Evolutionary conservation across 2,888 invertebrate genomes (phyloP).

Genomic region (Eristalis arbustorum): DNA sequence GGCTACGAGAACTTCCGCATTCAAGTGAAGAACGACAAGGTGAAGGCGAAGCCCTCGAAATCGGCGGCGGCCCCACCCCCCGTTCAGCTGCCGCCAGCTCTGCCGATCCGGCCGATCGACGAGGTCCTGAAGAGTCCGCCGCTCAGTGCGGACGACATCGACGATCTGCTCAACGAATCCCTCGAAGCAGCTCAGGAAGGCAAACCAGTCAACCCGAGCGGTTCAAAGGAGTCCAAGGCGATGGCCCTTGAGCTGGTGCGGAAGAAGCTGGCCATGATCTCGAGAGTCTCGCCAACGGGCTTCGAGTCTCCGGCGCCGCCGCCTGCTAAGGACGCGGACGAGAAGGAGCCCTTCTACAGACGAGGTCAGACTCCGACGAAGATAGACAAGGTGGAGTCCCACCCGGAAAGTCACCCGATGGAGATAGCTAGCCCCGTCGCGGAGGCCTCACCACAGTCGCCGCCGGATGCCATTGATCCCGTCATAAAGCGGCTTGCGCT

Average conservation of each 20-base stretch:
- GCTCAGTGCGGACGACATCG: slow-evolving; percentile 74
- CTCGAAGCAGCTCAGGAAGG: slow-evolving; percentile 65
- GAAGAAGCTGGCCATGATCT: slow-evolving; percentile 73
- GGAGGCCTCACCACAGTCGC: slow-evolving; percentile 2
- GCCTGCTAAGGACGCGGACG: neutral
- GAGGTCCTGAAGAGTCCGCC: slow-evolving; percentile 76
- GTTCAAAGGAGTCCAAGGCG: neutral
- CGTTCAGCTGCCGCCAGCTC: neutral
- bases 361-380: slow-evolving; percentile 31
- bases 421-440: slow-evolving; percentile 1
- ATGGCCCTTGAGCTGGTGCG: slow-evolving; percentile 72
- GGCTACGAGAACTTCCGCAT: slow-evolving; percentile 68
- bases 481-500: slow-evolving; percentile 51
- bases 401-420: neutral
- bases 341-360: slow-evolving; percentile 46
- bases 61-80: neutral
- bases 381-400: neutral
- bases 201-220: neutral
- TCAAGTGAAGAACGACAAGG: slow-evolving; percentile 67
- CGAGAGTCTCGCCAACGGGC: slow-evolving; percentile 44
- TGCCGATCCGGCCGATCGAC: slow-evolving; percentile 64
- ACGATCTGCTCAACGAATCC: slow-evolving; percentile 73
- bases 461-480: slow-evolving; percentile 23
- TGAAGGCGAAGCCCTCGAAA: slow-evolving; percentile 23
- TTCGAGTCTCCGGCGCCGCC: slow-evolving; percentile 12